phyloP scores from a whole-genome alignment of 2,113 vertebrate genomes.

The Crotalus helleri region DNA sequence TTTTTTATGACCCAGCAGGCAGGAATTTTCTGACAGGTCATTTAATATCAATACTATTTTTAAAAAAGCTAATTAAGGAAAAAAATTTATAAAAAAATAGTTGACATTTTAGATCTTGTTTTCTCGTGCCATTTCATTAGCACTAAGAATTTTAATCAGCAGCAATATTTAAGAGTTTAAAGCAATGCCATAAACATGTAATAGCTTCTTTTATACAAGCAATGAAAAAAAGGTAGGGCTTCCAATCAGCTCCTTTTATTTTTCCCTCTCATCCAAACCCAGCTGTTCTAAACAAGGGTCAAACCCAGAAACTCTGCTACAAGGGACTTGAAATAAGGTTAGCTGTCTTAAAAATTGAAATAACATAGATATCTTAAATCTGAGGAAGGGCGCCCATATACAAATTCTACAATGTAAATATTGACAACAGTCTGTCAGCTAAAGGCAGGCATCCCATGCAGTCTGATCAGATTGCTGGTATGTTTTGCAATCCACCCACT shows the following conservation, averaged over 20 bases:
- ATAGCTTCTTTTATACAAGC: slow-evolving; percentile 49
- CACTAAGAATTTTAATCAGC: neutral
- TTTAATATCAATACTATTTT: neutral
- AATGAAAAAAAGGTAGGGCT: slow-evolving; percentile 41
- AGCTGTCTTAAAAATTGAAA: neutral
- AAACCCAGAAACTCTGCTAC: neutral
- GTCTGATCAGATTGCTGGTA: neutral
- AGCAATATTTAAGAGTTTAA: neutral
- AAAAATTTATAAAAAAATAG: neutral
- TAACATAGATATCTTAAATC: neutral
- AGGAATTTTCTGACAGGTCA: neutral
- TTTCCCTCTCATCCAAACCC: neutral
- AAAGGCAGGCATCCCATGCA: neutral
- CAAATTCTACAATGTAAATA: neutral
- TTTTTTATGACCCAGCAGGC: neutral
- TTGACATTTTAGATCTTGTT: neutral
- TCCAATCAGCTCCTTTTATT: slow-evolving; percentile 22
- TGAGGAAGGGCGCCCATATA: neutral
- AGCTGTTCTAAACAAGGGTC: neutral
- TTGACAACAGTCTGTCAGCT: neutral
- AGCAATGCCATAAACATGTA: slow-evolving; percentile 1
- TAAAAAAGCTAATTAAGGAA: neutral
- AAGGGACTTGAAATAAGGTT: neutral
- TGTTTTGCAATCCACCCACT: neutral
- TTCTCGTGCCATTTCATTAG: neutral